Evolutionary conservation across 2,888 invertebrate species (phyloP), one percentile per base, ranked within the genome.

Genomic region (Acleris laterana): DNA sequence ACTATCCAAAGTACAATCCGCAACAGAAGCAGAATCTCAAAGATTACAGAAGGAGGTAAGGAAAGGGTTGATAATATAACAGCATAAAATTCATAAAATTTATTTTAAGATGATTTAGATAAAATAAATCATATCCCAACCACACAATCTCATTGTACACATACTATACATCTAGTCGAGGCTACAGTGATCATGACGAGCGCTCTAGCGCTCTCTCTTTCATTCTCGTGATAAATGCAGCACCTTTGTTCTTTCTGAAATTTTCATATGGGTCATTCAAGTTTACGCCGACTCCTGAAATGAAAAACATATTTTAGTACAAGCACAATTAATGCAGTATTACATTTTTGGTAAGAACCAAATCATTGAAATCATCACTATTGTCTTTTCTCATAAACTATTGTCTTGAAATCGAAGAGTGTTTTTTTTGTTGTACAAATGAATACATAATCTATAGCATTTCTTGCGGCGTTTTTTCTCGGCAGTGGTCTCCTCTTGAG

Each of bases 261-360:
- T 98, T 98, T 90, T 99, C 99, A 82, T 98, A 99, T 0, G 99
- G 99, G 92, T 99, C 99, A 82, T 97, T 97, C 69, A 98, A 92
- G 85, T 97, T 97, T 71, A 98, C 96, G 53, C 99, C 99, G 68
- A 99, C 95, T 70, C 99, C 99, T 94, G 94, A 53, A 72, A 82
- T 67, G 68, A 72, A 38, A 32, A 57, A 53, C n/a, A 59, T 59
- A 67, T 17, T 16, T 46, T n/a, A 46, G 7, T 46, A 46, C 38
- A 38, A 38, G 13, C 38, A 38, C 32, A n/a, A n/a, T n/a, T n/a
- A n/a, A n/a, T n/a, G n/a, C n/a, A n/a, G n/a, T n/a, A n/a, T n/a
- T n/a, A n/a, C n/a, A n/a, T n/a, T n/a, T n/a, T n/a, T n/a, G n/a
- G n/a, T n/a, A n/a, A n/a, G n/a, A n/a, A n/a, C n/a, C n/a, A n/a